phyloP scores from a whole-genome alignment of 1,140 invertebrate genomes.

The Aphelinus certus region DNA sequence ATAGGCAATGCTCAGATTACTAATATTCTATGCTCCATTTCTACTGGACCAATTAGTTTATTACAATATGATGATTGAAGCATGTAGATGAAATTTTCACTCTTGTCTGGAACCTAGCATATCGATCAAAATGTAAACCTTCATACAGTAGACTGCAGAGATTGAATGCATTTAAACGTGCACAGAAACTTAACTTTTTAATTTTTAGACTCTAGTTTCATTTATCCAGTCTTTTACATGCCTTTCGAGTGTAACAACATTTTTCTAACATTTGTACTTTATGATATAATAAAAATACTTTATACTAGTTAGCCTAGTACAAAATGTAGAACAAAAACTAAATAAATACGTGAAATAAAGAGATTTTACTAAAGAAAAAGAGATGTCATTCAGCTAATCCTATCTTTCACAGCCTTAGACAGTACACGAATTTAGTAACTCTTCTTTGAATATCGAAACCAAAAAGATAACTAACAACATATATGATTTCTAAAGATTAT shows the following conservation, averaged over 20 bases:
- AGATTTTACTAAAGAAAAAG: slow-evolving; percentile 37
- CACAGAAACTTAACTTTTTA: slow-evolving; percentile 6
- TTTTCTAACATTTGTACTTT: slow-evolving; percentile 46
- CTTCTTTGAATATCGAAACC: no score
- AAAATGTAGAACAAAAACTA: slow-evolving; percentile 51
- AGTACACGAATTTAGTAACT: no score
- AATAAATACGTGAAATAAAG: slow-evolving; percentile 48
- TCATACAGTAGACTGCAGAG: not conserved
- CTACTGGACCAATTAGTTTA: slow-evolving; percentile 33
- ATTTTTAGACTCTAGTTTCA: slow-evolving; percentile 8
- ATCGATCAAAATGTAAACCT: slow-evolving; percentile 15
- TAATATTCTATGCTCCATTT: slow-evolving; percentile 32
- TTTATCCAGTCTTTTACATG: slow-evolving; percentile 27
- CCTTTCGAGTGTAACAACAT: slow-evolving; percentile 23
- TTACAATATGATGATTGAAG: not conserved
- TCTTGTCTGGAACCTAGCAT: slow-evolving; percentile 3
- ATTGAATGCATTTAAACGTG: not conserved
- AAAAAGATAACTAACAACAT: no score
- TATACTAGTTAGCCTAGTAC: slow-evolving; percentile 49
- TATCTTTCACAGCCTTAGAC: no score
- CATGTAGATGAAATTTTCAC: not conserved
- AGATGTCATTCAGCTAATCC: no score
- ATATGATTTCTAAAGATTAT: no score
- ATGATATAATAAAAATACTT: slow-evolving; percentile 46
- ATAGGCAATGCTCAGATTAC: slow-evolving; percentile 31